These are phyloP conservation scores for Amiota mariae DNA, from an alignment of 2,888 invertebrate species.

Conservation along the genomic window DNA sequence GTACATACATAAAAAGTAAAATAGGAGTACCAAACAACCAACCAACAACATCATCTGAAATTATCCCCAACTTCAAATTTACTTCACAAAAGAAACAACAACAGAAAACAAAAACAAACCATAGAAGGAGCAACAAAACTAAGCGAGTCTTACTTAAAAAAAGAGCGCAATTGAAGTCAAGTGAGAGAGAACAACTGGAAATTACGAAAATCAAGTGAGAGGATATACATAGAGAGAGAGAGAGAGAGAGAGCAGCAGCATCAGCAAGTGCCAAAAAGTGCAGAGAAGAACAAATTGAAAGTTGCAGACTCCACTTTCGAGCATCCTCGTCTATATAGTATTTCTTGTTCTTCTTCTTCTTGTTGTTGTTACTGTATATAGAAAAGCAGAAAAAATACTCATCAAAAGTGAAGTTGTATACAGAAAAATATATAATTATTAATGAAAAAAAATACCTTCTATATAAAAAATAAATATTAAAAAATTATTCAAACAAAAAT, in stretches of 20 bases:
- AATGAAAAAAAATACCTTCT: background rate
- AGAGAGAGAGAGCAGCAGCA: background rate
- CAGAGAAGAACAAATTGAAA: conserved; percentile 16
- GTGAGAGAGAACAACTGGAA: background rate
- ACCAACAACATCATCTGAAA: conserved; percentile 15
- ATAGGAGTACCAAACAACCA: background rate
- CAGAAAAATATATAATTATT: background rate
- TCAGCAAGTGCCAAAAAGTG: background rate
- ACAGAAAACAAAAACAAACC: conserved; percentile 11
- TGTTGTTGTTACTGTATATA: background rate
- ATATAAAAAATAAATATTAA: background rate
- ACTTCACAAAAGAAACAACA: conserved; percentile 6
- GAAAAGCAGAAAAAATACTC: background rate
- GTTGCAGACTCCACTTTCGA: conserved; percentile 20
- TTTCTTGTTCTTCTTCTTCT: background rate
- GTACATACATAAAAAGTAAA: too few species aligned
- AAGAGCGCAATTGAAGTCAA: background rate
- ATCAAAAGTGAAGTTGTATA: conserved; percentile 22
- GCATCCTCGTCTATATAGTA: background rate
- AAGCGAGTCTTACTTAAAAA: background rate
- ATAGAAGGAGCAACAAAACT: background rate
- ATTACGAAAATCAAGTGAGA: too few species aligned
- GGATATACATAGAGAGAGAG: background rate
- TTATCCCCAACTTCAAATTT: conserved; percentile 22
- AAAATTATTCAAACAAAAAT: background rate